Conservation (phyloP, 2,888 invertebrate species). For the Nysson spinosus region DNA sequence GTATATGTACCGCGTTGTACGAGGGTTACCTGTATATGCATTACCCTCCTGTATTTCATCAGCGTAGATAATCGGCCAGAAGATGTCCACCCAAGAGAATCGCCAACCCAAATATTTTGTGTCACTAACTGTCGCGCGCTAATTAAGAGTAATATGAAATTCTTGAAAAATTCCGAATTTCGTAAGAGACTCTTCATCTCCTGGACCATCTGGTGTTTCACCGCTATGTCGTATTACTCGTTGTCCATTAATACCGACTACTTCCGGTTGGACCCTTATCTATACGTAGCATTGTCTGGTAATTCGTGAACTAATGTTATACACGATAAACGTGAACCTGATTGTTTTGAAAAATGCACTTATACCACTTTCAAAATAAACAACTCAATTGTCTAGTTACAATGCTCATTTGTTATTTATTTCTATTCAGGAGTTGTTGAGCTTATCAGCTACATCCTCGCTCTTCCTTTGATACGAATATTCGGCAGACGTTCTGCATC, state of each 20-base stretch:
- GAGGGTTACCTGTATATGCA: too few species aligned
- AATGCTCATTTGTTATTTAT: too few species aligned
- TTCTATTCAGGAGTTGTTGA: conserved; percentile 8
- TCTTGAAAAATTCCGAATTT: conserved; percentile 1
- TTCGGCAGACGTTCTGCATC: conserved; percentile 77
- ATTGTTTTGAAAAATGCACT: too few species aligned
- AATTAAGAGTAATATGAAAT: not conserved
- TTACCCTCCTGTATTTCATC: not conserved
- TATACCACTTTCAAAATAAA: too few species aligned
- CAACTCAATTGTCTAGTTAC: too few species aligned
- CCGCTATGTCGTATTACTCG: conserved; percentile 65
- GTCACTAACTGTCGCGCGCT: not conserved
- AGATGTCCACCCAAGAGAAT: too few species aligned
- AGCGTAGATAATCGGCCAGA: not conserved
- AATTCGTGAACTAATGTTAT: too few species aligned
- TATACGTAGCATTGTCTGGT: conserved; percentile 16
- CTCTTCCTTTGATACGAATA: conserved; percentile 76
- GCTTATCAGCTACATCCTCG: conserved; percentile 76
- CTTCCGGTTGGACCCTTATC: conserved; percentile 2
- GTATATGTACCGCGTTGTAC: too few species aligned
- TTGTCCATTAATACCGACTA: conserved; percentile 73
- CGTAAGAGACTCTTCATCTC: conserved; percentile 59
- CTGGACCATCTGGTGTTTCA: conserved; percentile 65
- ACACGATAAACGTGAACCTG: too few species aligned
- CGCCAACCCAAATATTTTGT: not conserved